Conservation (phyloP, 2,113 vertebrate species). For the Oceanites oceanicus region DNA sequence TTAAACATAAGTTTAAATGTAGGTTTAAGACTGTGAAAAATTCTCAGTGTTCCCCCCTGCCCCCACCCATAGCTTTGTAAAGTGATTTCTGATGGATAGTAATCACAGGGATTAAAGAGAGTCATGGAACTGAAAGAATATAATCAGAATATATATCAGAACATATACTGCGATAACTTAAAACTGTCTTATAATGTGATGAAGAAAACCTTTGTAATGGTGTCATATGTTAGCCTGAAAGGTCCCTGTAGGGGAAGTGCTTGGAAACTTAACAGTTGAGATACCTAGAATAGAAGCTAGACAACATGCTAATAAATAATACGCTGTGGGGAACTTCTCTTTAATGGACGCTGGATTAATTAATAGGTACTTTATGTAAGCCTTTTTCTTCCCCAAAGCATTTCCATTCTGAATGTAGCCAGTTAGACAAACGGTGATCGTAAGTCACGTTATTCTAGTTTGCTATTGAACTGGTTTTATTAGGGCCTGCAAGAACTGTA, state of each 20-base stretch:
- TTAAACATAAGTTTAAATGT: not conserved
- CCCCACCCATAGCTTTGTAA: not conserved
- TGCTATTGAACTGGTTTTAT: not conserved
- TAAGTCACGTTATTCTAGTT: not conserved
- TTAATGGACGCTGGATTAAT: slow-evolving; percentile 3
- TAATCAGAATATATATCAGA: not conserved
- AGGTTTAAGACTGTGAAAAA: not conserved
- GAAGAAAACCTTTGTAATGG: not conserved
- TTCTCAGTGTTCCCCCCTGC: not conserved
- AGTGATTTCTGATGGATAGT: not conserved
- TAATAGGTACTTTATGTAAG: not conserved
- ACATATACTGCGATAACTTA: not conserved
- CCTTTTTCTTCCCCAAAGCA: not conserved
- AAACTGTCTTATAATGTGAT: not conserved
- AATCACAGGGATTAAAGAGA: not conserved
- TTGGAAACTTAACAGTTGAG: not conserved
- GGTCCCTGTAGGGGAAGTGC: not conserved
- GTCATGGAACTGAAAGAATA: not conserved
- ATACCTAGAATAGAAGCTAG: not conserved
- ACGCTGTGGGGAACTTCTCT: not conserved
- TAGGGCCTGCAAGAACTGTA: not conserved
- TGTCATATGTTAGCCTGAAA: not conserved
- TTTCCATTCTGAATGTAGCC: not conserved
- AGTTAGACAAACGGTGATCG: not conserved
- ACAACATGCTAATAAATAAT: not conserved